Evolutionary conservation across 2,113 vertebrate species (phyloP).

Genomic region (Ceyx melanurus): DNA sequence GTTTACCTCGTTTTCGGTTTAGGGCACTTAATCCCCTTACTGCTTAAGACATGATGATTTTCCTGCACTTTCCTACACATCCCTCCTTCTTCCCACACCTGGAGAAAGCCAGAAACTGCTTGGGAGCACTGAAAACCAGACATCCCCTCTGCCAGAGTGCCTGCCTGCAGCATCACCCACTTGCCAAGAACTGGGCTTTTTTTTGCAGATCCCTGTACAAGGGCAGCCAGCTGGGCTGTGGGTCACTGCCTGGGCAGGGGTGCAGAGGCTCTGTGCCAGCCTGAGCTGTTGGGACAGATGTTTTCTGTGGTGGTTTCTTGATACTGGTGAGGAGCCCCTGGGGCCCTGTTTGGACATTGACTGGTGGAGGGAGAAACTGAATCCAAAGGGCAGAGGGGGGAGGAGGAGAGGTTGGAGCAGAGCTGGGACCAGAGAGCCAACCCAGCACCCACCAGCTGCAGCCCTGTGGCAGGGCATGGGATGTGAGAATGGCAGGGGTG

Average conservation of each 20-base stretch:
- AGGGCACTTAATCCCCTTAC: neutral
- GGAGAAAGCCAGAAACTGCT: fast-evolving
- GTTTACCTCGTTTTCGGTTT: neutral
- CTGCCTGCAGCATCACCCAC: fast-evolving
- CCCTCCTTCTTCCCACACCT: neutral
- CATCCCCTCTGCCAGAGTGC: neutral
- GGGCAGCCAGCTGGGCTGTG: neutral
- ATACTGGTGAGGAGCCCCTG: neutral
- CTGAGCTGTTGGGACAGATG: fast-evolving
- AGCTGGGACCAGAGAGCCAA: neutral
- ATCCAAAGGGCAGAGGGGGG: conserved; percentile 33
- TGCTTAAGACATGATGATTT: neutral
- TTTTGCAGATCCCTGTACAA: neutral
- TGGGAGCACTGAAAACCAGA: neutral
- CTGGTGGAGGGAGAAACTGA: neutral
- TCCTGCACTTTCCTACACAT: fast-evolving
- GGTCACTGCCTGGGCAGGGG: neutral
- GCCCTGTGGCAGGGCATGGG: neutral
- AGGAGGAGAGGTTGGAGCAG: neutral
- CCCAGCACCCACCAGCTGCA: neutral
- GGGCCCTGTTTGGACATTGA: neutral
- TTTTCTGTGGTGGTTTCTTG: neutral
- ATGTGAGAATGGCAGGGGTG: no score
- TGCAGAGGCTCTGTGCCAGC: neutral
- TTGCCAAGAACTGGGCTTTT: neutral